These are phyloP conservation scores for Copidosoma floridanum DNA, from an alignment of 1,140 invertebrate species.

Conservation along the genomic window DNA sequence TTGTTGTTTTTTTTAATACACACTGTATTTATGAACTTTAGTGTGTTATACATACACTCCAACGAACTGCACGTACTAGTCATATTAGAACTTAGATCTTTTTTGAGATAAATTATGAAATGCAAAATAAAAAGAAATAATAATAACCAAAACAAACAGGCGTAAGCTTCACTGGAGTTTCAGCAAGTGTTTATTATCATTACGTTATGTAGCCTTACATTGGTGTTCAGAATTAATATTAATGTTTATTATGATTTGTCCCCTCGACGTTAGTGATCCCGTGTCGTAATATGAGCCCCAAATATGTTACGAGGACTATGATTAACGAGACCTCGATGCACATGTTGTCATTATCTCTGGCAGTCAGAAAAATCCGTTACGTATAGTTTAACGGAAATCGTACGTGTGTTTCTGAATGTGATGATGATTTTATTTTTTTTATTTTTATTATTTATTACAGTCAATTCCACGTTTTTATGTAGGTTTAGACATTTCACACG, in stretches of 20 bases:
- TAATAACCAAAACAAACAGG: conserved; percentile 42
- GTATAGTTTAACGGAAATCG: conserved; percentile 16
- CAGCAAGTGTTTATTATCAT: conserved; percentile 52
- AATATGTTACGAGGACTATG: neutral
- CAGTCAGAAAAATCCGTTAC: conserved; percentile 22
- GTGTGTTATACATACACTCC: conserved; percentile 9
- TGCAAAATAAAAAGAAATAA: conserved; percentile 18
- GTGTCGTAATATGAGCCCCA: neutral
- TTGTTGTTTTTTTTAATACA: neutral
- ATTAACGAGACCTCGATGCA: neutral
- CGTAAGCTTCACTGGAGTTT: conserved; percentile 52
- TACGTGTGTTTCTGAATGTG: neutral
- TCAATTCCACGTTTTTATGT: too few species aligned
- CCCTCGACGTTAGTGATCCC: too few species aligned
- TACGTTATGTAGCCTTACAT: conserved; percentile 58
- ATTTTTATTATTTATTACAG: too few species aligned
- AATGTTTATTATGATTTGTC: too few species aligned
- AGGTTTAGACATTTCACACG: too few species aligned
- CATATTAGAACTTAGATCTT: conserved; percentile 10
- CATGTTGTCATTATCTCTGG: neutral
- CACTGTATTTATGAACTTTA: neutral
- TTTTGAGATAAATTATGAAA: too few species aligned
- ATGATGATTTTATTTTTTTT: too few species aligned
- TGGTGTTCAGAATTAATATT: conserved; percentile 42
- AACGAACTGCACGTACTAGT: conserved; percentile 15